Conservation (phyloP, 2,797 vertebrate species). For the Smutsia temminckii region DNA sequence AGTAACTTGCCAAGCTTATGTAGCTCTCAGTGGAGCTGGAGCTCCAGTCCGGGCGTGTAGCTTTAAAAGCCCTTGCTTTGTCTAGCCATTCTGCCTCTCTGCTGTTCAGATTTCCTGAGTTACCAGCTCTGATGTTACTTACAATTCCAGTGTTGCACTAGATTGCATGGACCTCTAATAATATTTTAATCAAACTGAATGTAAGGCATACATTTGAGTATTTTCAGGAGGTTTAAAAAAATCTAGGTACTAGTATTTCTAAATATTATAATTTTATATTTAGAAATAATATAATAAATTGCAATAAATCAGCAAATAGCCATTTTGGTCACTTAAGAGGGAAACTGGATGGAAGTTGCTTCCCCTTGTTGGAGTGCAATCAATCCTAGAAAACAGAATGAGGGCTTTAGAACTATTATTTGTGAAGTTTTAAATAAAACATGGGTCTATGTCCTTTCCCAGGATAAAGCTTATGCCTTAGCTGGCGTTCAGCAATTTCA, state of each 20-base stretch:
- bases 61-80: neutral
- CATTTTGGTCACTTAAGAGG: neutral
- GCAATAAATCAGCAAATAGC: neutral
- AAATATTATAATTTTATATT: neutral
- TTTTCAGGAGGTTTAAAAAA: slow-evolving; percentile 27
- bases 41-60: neutral
- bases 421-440: slow-evolving; percentile 5
- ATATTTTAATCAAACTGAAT: neutral
- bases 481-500: neutral
- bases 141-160: neutral
- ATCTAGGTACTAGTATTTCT: neutral
- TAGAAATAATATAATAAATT: too few species aligned
- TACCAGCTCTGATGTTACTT: slow-evolving; percentile 40
- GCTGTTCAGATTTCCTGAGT: slow-evolving; percentile 31
- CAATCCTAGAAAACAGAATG: neutral
- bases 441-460: neutral
- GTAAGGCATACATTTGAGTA: neutral
- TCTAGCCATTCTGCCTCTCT: neutral
- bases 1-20: neutral
- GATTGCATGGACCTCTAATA: neutral
- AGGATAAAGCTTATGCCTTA: neutral
- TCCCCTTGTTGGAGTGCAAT: neutral
- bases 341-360: neutral
- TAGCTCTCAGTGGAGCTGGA: neutral
- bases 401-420: neutral